Percentiles rank a stretch among this genome's conserved stretches.
Conservation (phyloP, 2,888 invertebrate genomes). For the Anaspis maculata region DNA sequence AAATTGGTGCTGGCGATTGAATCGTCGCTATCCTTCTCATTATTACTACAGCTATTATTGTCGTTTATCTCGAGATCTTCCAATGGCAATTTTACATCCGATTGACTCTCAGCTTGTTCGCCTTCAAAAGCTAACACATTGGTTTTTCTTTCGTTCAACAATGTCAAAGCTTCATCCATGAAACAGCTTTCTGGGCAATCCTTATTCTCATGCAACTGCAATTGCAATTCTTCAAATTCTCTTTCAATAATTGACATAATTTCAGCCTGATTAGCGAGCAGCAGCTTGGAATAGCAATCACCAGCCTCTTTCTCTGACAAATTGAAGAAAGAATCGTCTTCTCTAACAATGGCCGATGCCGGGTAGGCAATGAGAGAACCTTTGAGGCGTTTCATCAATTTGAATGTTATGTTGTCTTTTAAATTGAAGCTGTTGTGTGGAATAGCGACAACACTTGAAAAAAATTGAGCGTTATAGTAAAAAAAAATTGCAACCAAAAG, state of each 20-base stretch:
- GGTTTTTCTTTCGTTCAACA: conserved; percentile 51
- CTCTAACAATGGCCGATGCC: conserved; percentile 37
- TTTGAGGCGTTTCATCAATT: conserved; percentile 63
- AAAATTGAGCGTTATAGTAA: too few species aligned
- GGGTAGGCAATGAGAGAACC: conserved; percentile 51
- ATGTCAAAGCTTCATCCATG: conserved; percentile 72
- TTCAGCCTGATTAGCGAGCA: conserved; percentile 62
- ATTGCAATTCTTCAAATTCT: conserved; percentile 61
- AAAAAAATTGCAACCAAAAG: too few species aligned
- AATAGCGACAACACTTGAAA: conserved; percentile 52
- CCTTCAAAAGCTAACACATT: conserved; percentile 23
- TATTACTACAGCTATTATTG: too few species aligned
- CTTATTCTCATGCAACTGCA: conserved; percentile 55
- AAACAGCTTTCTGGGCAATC: conserved; percentile 78
- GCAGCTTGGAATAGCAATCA: conserved; percentile 65
- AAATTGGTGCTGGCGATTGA: too few species aligned
- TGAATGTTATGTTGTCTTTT: conserved; percentile 66
- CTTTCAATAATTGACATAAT: conserved; percentile 63
- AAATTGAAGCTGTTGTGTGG: conserved; percentile 47
- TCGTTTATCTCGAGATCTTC: too few species aligned
- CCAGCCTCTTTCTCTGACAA: conserved; percentile 46
- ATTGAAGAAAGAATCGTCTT: conserved; percentile 35
- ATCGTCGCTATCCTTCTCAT: too few species aligned
- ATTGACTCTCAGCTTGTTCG: not conserved
- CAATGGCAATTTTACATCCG: not conserved